Conservation (phyloP, 2,113 vertebrate genomes). For the Beaufortia kweichowensis region DNA sequence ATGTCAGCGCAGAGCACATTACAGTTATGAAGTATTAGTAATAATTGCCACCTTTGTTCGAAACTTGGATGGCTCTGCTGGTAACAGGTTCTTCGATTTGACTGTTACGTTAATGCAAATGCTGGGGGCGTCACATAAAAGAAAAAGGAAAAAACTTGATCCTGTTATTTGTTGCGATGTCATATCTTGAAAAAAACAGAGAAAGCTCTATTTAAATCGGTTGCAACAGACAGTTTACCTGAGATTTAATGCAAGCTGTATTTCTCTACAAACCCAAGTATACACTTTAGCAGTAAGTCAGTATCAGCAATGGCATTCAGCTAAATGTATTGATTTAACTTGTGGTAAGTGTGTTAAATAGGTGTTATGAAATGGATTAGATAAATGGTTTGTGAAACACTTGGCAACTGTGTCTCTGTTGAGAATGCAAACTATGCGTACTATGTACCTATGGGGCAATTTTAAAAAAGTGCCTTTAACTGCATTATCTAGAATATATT, state of each 20-base stretch:
- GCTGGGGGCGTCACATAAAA: neutral
- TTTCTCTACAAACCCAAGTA: neutral
- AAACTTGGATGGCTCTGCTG: neutral
- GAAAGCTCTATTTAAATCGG: neutral
- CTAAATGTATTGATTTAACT: neutral
- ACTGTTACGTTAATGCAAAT: constrained; percentile 4
- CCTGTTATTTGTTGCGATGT: constrained; percentile 8
- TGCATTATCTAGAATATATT: neutral
- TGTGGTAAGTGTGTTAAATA: neutral
- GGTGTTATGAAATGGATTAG: constrained; percentile 4
- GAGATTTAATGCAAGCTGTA: no score
- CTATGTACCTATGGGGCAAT: neutral
- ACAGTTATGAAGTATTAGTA: neutral
- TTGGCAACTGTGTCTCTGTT: neutral
- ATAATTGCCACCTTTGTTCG: constrained; percentile 23
- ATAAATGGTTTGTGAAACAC: neutral
- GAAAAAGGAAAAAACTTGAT: constrained; percentile 12
- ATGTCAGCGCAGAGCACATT: constrained; percentile 35
- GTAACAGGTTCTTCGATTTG: constrained; percentile 20
- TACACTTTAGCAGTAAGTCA: neutral
- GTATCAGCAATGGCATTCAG: neutral
- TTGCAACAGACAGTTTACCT: no score
- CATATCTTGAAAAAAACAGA: neutral
- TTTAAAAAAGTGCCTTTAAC: neutral
- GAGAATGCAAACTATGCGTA: neutral